Evolutionary conservation across 2,113 vertebrate genomes (phyloP).

Genomic region (Camelus bactrianus): DNA sequence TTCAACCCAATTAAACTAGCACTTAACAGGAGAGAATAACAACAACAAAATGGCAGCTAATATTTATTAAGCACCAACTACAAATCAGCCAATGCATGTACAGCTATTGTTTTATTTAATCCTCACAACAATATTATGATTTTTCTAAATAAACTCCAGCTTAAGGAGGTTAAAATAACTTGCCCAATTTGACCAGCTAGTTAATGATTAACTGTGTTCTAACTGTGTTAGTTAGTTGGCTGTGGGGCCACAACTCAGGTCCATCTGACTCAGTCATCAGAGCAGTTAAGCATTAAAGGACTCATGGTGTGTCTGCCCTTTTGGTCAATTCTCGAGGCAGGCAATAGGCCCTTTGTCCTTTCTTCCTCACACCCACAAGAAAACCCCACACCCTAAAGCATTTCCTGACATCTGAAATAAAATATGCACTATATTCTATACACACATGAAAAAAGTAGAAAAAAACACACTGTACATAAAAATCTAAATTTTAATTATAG

Average conservation of each 20-base stretch:
- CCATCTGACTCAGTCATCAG: neutral
- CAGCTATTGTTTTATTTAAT: conserved; percentile 12
- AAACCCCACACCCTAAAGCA: conserved; percentile 65
- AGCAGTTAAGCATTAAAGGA: neutral
- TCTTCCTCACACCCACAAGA: conserved; percentile 60
- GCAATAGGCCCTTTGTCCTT: conserved; percentile 63
- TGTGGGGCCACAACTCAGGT: neutral
- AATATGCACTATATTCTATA: conserved; percentile 44
- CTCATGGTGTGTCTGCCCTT: neutral
- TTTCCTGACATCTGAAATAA: conserved; percentile 54
- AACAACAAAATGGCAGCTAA: conserved; percentile 33
- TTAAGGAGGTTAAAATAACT: neutral
- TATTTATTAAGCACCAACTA: neutral
- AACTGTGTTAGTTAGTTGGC: neutral
- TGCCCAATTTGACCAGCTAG: neutral
- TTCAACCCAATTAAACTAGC: neutral
- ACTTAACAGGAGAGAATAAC: neutral
- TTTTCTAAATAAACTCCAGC: neutral
- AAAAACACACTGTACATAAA: conserved; percentile 47
- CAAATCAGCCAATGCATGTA: neutral
- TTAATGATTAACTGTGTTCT: neutral
- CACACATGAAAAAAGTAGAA: conserved; percentile 34
- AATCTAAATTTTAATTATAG: neutral
- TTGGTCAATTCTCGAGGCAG: neutral
- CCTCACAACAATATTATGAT: neutral